These are phyloP conservation scores for Pipistrellus pygmaeus DNA, from an alignment of 2,797 vertebrate genomes.

Conservation along the genomic window DNA sequence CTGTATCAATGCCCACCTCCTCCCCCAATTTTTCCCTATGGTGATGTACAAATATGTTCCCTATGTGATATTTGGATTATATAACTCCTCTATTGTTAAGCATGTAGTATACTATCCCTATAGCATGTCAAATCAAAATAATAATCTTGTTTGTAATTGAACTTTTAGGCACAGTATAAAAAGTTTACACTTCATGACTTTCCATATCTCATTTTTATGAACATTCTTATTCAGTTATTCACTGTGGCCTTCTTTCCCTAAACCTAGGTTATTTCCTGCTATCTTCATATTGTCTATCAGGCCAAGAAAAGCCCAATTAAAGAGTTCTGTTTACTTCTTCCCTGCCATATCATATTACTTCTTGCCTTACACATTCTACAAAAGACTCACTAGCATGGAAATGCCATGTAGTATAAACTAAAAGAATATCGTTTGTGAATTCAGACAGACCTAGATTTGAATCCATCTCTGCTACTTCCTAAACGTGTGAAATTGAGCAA, in stretches of 20 bases:
- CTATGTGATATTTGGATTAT: slow-evolving; percentile 10
- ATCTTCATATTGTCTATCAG: neutral
- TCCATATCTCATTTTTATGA: neutral
- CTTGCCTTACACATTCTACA: slow-evolving; percentile 5
- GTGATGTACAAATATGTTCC: neutral
- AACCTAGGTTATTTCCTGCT: neutral
- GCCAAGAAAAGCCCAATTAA: neutral
- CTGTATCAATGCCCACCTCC: neutral
- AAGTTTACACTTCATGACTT: neutral
- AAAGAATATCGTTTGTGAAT: neutral
- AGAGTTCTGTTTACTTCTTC: neutral
- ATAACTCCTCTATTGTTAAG: neutral
- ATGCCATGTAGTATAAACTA: neutral
- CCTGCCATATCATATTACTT: neutral
- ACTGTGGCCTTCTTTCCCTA: neutral
- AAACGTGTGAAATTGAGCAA: neutral
- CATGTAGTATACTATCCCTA: too few species aligned
- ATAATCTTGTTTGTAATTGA: neutral
- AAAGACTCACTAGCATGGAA: slow-evolving; percentile 20
- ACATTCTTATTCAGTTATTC: neutral
- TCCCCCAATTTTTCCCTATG: neutral
- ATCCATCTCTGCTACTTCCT: slow-evolving; percentile 16
- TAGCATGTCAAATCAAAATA: neutral
- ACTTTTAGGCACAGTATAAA: neutral
- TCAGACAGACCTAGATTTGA: neutral